Conservation (phyloP, 2,888 invertebrate genomes). For the Adineta ricciae region DNA sequence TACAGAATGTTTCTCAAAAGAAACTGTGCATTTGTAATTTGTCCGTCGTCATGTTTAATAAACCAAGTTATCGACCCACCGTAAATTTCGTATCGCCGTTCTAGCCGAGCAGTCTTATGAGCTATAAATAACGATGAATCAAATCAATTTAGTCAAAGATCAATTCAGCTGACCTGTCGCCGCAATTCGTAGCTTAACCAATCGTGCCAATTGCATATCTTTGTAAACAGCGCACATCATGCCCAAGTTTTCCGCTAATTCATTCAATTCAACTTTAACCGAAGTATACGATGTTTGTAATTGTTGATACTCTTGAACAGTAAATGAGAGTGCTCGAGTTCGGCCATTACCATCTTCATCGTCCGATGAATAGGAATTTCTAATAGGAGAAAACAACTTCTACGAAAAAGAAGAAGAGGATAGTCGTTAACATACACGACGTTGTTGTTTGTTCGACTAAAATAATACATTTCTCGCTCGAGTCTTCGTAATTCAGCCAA, state of each 20-base stretch:
- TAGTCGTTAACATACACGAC: neutral
- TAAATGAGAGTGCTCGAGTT: neutral
- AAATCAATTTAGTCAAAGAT: neutral
- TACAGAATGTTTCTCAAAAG: neutral
- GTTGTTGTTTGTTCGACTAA: neutral
- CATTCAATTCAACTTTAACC: neutral
- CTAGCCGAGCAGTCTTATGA: constrained; percentile 1
- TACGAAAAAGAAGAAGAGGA: neutral
- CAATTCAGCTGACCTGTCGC: neutral
- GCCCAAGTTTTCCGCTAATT: neutral
- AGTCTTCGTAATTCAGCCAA: neutral
- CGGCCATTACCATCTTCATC: neutral
- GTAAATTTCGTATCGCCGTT: constrained; percentile 16
- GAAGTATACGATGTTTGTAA: neutral
- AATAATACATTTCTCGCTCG: constrained; percentile 6
- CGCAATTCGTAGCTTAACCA: neutral
- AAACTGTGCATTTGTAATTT: constrained; percentile 20
- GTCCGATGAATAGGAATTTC: neutral
- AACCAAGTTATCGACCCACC: constrained; percentile 18
- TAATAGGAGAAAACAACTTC: neutral
- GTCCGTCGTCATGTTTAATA: constrained; percentile 15
- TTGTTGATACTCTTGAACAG: neutral
- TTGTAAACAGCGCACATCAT: constrained; percentile 21
- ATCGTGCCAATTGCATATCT: constrained; percentile 18
- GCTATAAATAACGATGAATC: neutral